Conservation (phyloP, 2,888 invertebrate genomes). For the Sympetrum striolatum region DNA sequence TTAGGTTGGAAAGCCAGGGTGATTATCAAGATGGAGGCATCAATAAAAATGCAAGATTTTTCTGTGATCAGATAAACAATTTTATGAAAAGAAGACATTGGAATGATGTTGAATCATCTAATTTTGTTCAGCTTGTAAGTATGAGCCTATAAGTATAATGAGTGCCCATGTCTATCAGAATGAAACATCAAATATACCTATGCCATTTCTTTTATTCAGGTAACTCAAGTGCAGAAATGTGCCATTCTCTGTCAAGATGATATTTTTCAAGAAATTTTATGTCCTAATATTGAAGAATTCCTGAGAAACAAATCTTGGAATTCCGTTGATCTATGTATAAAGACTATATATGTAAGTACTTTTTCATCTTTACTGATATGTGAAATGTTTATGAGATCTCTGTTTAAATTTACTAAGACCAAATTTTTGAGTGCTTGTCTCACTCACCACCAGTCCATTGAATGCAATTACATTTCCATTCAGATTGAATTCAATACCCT, state of each 20-base stretch:
- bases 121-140: neutral
- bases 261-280: neutral
- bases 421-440: no score
- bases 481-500: no score
- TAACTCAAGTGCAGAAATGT: neutral
- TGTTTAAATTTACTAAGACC: no score
- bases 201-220: neutral
- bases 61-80: neutral
- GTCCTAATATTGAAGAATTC: neutral
- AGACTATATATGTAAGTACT: constrained; percentile 6
- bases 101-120: constrained; percentile 11
- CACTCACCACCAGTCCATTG: no score
- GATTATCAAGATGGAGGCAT: neutral
- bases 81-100: constrained; percentile 4
- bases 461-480: no score
- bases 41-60: neutral
- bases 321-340: neutral
- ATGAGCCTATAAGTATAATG: neutral
- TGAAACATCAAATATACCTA: no score
- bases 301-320: neutral
- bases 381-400: no score
- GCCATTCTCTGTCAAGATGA: neutral
- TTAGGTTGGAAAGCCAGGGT: neutral
- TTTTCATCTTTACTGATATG: no score
- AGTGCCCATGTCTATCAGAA: neutral